Conservation (phyloP, 2,797 vertebrate genomes). For the Macropus fuliginosus region DNA sequence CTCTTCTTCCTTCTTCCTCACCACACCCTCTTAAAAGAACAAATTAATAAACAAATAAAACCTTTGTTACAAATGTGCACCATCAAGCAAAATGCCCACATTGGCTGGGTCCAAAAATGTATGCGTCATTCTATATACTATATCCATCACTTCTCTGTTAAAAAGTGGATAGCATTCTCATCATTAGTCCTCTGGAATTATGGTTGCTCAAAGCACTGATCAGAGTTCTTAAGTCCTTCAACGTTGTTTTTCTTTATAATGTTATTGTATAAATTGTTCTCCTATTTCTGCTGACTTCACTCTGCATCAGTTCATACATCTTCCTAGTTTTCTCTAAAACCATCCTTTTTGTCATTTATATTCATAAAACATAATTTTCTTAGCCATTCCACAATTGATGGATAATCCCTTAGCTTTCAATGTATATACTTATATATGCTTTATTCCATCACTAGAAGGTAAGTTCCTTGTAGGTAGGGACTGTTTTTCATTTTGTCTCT, state of each 20-base stretch:
- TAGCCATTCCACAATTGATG: neutral
- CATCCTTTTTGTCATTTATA: neutral
- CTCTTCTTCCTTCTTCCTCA: neutral
- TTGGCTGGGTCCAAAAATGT: neutral
- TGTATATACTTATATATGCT: neutral
- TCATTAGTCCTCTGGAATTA: neutral
- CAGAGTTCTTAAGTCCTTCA: neutral
- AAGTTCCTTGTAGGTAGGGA: neutral
- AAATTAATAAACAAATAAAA: too few relatives aligned
- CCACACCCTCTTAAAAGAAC: neutral
- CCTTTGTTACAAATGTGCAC: neutral
- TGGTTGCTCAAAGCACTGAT: neutral
- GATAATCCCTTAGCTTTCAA: neutral
- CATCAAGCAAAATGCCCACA: neutral
- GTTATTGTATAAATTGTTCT: neutral
- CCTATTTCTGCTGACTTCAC: neutral
- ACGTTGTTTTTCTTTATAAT: neutral
- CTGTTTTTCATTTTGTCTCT: neutral
- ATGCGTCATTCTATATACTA: neutral
- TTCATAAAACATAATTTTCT: neutral
- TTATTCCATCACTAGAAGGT: neutral
- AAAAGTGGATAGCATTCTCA: neutral
- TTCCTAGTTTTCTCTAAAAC: neutral
- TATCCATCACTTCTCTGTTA: neutral
- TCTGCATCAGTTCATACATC: neutral